phyloP scores from a whole-genome alignment of 1,140 invertebrate genomes.

The Telenomus remus region DNA sequence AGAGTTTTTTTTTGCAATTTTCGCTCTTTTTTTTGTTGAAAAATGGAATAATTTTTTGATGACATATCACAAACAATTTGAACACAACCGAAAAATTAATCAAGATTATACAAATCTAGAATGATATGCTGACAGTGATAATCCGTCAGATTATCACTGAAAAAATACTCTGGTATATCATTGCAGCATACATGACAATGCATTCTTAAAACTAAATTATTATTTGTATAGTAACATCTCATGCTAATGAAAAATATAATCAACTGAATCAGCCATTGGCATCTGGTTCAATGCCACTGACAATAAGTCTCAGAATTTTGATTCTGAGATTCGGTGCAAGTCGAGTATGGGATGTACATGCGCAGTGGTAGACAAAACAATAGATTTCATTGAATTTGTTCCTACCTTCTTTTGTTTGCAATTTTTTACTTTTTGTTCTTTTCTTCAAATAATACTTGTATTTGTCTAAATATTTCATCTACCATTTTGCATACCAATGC shows the following conservation, averaged over 20 bases:
- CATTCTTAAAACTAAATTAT: constrained; percentile 44
- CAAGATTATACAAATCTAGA: too few species aligned
- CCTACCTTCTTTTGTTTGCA: too few species aligned
- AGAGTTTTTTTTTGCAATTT: constrained; percentile 21
- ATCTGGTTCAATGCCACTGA: constrained; percentile 35
- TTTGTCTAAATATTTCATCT: not conserved
- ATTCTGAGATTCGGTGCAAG: constrained; percentile 45
- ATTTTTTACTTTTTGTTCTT: too few species aligned
- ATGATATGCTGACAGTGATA: not conserved
- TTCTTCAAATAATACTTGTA: too few species aligned
- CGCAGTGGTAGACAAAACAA: constrained; percentile 31
- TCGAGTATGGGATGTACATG: constrained; percentile 17
- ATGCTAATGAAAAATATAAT: constrained; percentile 37
- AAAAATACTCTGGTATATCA: constrained; percentile 25
- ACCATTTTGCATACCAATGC: too few species aligned
- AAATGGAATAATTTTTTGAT: constrained; percentile 1
- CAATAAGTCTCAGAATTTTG: constrained; percentile 25
- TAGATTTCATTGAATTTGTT: constrained; percentile 10
- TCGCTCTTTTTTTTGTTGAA: constrained; percentile 2
- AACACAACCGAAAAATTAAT: too few species aligned
- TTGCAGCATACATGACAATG: constrained; percentile 46
- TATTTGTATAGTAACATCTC: constrained; percentile 25
- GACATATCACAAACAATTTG: too few species aligned
- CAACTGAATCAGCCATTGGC: constrained; percentile 38
- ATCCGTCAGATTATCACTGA: not conserved